Conservation (phyloP, 2,113 vertebrate genomes). For the Mobula birostris region DNA sequence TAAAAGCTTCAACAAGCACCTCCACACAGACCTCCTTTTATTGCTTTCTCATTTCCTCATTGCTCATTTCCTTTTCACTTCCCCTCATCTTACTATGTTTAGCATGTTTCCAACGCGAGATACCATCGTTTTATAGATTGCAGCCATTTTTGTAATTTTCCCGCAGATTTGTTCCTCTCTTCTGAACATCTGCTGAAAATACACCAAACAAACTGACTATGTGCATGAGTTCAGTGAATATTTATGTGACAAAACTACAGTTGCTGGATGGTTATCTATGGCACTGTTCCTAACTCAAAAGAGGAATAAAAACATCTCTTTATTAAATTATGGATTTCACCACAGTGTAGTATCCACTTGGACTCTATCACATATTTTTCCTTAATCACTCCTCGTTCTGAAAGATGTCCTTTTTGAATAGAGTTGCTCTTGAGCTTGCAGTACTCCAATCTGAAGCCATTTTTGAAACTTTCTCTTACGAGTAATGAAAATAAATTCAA, state of each 20-base stretch:
- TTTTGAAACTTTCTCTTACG: too few species aligned
- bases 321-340: background rate
- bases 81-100: too few species aligned
- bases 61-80: too few species aligned
- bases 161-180: too few species aligned
- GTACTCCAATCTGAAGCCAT: background rate
- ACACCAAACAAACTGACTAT: background rate
- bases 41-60: too few species aligned
- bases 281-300: background rate
- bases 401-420: background rate
- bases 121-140: too few species aligned
- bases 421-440: background rate
- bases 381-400: background rate
- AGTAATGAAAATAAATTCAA: too few species aligned
- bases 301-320: background rate
- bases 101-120: too few species aligned
- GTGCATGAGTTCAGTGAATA: background rate
- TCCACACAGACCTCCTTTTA: too few species aligned
- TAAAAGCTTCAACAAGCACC: too few species aligned
- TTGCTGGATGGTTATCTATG: background rate
- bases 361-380: background rate
- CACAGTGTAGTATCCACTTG: background rate
- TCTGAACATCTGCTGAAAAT: background rate
- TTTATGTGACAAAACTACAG: background rate
- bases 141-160: too few species aligned